A percentile compares a stretch with the other conserved stretches of the same genome.
Evolutionary conservation across 2,888 invertebrate genomes (phyloP).

Genomic region (Tricholauxania praeusta): DNA sequence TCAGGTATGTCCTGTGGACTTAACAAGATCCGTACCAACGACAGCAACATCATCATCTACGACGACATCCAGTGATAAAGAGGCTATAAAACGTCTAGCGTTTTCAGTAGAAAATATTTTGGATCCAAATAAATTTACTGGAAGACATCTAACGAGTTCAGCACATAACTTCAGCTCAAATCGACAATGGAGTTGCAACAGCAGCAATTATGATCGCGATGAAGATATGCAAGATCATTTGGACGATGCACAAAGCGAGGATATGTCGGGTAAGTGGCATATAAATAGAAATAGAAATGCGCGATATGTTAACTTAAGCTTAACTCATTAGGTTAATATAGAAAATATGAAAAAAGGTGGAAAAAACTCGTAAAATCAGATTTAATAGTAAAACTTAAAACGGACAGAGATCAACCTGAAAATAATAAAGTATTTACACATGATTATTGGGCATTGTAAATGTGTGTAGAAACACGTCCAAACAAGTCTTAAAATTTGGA

Average conservation of each 20-base stretch:
- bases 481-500: too few relatives aligned
- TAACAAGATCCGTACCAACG: slow-evolving; percentile 64
- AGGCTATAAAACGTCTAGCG: slow-evolving; percentile 73
- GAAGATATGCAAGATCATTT: slow-evolving; percentile 66
- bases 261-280: slow-evolving; percentile 70
- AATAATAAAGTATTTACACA: too few relatives aligned
- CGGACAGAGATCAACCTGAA: too few relatives aligned
- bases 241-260: slow-evolving; percentile 67
- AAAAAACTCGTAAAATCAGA: too few relatives aligned
- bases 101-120: slow-evolving; percentile 93
- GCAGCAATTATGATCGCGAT: slow-evolving; percentile 66
- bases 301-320: too few relatives aligned
- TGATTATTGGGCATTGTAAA: too few relatives aligned
- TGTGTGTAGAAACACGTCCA: too few relatives aligned
- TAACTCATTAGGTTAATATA: too few relatives aligned
- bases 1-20: slow-evolving; percentile 67
- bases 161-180: slow-evolving; percentile 57
- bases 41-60: slow-evolving; percentile 55
- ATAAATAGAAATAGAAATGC: slow-evolving; percentile 13
- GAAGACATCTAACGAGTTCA: slow-evolving; percentile 66
- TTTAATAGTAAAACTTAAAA: too few relatives aligned
- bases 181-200: slow-evolving; percentile 68
- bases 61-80: slow-evolving; percentile 63
- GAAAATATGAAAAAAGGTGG: too few relatives aligned
- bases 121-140: slow-evolving; percentile 91